phyloP scores from a whole-genome alignment of 2,888 invertebrate genomes.

The Drosophila longiperda region DNA sequence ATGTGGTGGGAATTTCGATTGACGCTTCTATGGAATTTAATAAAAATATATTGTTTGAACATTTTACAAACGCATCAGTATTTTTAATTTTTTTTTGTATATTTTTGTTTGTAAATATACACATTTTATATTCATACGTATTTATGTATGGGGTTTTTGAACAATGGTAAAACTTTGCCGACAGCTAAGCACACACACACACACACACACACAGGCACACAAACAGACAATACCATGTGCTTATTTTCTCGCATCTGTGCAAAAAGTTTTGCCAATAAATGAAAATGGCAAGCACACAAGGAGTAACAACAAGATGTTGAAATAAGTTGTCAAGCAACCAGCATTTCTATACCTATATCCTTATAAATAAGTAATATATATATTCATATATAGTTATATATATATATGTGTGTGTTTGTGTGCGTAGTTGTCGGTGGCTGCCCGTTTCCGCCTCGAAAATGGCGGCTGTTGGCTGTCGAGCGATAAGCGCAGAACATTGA shows the following conservation, averaged over 20 bases:
- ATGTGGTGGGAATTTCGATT: constrained; percentile 10
- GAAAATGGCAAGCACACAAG: constrained; percentile 70
- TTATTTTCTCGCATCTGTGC: constrained; percentile 63
- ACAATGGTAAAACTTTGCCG: constrained; percentile 69
- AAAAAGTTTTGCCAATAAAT: constrained; percentile 78
- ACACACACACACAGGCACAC: not conserved
- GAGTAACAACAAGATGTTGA: constrained; percentile 73
- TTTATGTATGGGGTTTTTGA: constrained; percentile 46
- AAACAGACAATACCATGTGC: constrained; percentile 27
- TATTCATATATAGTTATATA: not conserved
- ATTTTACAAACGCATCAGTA: constrained; percentile 17
- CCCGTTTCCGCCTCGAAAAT: constrained; percentile 52
- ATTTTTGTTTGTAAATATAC: not conserved
- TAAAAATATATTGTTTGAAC: constrained; percentile 35
- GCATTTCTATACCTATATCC: not conserved
- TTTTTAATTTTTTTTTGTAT: constrained; percentile 6
- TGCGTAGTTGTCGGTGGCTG: not conserved
- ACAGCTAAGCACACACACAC: constrained; percentile 54
- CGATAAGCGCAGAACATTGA: constrained; percentile 78
- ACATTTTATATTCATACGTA: constrained; percentile 44
- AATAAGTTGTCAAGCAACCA: constrained; percentile 75
- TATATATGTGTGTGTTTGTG: not conserved
- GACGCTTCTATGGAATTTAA: constrained; percentile 39
- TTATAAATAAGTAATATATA: too few relatives aligned
- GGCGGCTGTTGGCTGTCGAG: constrained; percentile 44